Evolutionary conservation across 2,797 vertebrate genomes (phyloP), one percentile per base, ranked within the genome.

Genomic region (Phrynocephalus guinanensis): DNA sequence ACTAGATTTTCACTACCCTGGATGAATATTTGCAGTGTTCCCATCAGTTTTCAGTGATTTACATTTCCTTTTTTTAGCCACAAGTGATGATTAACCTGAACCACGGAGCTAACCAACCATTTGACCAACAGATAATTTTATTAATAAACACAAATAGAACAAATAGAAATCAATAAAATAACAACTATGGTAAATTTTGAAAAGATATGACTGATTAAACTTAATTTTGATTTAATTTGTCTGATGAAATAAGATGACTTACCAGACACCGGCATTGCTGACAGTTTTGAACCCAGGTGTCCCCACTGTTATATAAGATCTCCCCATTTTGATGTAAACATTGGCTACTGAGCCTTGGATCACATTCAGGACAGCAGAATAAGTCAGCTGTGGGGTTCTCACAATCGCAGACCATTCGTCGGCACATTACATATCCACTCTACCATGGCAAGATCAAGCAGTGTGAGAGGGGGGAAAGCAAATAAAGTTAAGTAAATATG

Each of bases 251-350:
- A n/a, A 86, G 66, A 16, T 67, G 6, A 93, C 98, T 98, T 93
- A 99, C 99, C 98, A 99, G 96, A 89, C 99, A 99, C 93, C 98
- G 98, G 93, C 99, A 99, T 94, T 99, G 98, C 88, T 99, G 99
- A 95, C 99, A 99, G 91, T 97, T 98, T 93, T 99, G 98, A 92
- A 98, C 96, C 99, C 99, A 99, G 9, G 98, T 98, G 93, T 99
- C 99, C 0, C 99, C 99, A 3, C 98, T 99, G 96, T 97, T 97
- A 88, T 99, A 99, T 82, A 97, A 96, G 68, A 98, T 94, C 89
- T 98, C 97, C 80, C 99, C 98, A 26, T 97, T 99, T 96, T 99
- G 99, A 95, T 99, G 98, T 88, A 99, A 97, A 92, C 99, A 99
- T 84, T 98, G 99, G 91, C 98, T 99, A 96, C 98, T 99, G 90